These are phyloP conservation scores for Eulemur rubriventer DNA, from an alignment of 2,797 vertebrate species.

Conservation along the genomic window DNA sequence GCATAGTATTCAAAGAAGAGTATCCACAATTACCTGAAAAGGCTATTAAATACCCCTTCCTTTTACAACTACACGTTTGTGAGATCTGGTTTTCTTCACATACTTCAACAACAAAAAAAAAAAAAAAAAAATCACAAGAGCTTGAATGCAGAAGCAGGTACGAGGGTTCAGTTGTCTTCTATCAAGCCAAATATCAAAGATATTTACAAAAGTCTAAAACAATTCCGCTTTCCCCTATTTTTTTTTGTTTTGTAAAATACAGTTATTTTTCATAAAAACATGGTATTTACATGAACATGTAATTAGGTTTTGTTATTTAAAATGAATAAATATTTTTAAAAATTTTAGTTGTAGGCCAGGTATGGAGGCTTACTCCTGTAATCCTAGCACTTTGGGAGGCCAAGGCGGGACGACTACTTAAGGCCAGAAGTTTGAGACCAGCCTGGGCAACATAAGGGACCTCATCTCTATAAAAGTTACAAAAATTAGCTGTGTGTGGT, in stretches of 20 bases:
- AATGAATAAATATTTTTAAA: background rate
- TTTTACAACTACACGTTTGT: background rate
- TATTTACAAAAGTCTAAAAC: background rate
- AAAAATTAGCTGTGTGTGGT: no score
- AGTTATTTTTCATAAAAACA: background rate
- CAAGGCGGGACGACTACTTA: no score
- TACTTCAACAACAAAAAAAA: conserved; percentile 20
- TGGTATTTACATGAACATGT: background rate
- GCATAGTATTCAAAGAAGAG: background rate
- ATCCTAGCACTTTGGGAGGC: no score
- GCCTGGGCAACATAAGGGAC: background rate
- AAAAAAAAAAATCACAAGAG: background rate
- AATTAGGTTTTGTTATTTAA: background rate
- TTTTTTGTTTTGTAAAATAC: background rate
- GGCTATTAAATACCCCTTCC: conserved; percentile 1
- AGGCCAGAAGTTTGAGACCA: no score
- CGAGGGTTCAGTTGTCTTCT: conserved; percentile 1
- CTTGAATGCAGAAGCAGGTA: background rate
- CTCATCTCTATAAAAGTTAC: background rate
- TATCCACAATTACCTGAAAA: conserved; percentile 14
- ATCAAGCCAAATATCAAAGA: background rate
- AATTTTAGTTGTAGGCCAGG: background rate
- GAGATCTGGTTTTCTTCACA: background rate
- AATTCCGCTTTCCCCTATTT: background rate
- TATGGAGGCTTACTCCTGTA: no score